Evolutionary conservation across 2,888 invertebrate genomes (phyloP).

Genomic region (Polymixis lichenea): DNA sequence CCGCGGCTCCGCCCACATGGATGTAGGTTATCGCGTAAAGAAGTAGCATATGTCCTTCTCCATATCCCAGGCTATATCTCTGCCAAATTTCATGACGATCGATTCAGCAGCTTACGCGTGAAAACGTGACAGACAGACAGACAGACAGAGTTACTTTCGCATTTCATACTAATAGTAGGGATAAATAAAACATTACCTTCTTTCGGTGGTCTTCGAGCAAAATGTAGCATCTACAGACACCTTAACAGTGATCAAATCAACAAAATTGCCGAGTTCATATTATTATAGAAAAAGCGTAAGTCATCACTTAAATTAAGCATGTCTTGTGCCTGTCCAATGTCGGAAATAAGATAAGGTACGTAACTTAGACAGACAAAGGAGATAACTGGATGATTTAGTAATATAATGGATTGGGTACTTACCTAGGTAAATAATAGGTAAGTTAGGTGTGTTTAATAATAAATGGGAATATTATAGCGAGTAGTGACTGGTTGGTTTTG

Average conservation of each 20-base stretch:
- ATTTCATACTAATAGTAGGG: too few species aligned
- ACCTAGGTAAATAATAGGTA: background rate
- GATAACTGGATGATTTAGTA: background rate
- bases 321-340: constrained; percentile 16
- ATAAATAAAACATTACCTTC: too few species aligned
- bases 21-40: too few species aligned
- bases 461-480: background rate
- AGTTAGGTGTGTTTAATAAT: constrained; percentile 12
- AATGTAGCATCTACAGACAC: background rate
- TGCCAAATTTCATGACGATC: too few species aligned
- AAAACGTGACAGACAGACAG: too few species aligned
- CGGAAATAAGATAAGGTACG: constrained; percentile 23
- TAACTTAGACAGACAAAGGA: constrained; percentile 1
- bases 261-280: constrained; percentile 14
- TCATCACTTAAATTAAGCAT: constrained; percentile 39
- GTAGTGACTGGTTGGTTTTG: background rate
- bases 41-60: too few species aligned
- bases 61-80: too few species aligned
- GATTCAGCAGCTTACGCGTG: too few species aligned
- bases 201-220: too few species aligned
- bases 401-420: background rate
- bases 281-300: constrained; percentile 10
- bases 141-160: too few species aligned
- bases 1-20: too few species aligned
- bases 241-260: background rate